Base-by-base conservation (phyloP, 1,140 invertebrate genomes). In the Drosophila punjabiensis region DNA sequence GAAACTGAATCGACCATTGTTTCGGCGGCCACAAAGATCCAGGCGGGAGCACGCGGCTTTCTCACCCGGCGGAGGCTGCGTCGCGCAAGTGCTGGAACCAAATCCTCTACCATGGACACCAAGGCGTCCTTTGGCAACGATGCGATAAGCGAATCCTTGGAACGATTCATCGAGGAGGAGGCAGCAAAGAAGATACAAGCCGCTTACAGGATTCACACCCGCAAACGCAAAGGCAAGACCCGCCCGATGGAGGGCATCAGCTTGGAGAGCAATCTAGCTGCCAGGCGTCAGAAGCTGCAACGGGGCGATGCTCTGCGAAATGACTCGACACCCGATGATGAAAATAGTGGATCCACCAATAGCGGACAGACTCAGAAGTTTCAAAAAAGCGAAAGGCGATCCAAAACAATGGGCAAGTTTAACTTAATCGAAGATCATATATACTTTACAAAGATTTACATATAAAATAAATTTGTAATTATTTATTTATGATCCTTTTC, bases 1-100 rank as follows among this genome's bases (percentile, higher is more conserved):
- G 92, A 93, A 75, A 93, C 92, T 4, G 92, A 93, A 41, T 93
- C 92, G 4, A 92, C 92, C 7, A 92, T 92, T 75, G 88, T 91
- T 2, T 92, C 90, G 14, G 87, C 91, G 8, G 87, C 85, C 33
- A 92, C 92, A 0, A 93, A 92, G 69, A 90, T 92, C 35, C 90
- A 93, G 60, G 91, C 91, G 5, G 84, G 84, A 16, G 84, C 81
- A n/a, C 68, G 85, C 5, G 89, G 91, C 0, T 92, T 92, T 32
- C 58, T 86, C 10, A 82, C 89, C 4, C 79, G 87, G 8, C 73
- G 90, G 5, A 63, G 90, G 53, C 48, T 93, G 16, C 74, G 92
- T 3, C 74, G 89, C 0, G 79, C 92, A 2, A 92, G 91, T 76
- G 86, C 75, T 0, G 91, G 82, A 0, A 92, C 87, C 11, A 92